Evolutionary conservation across 2,113 vertebrate genomes (phyloP).

Genomic region (Galeopterus variegatus): DNA sequence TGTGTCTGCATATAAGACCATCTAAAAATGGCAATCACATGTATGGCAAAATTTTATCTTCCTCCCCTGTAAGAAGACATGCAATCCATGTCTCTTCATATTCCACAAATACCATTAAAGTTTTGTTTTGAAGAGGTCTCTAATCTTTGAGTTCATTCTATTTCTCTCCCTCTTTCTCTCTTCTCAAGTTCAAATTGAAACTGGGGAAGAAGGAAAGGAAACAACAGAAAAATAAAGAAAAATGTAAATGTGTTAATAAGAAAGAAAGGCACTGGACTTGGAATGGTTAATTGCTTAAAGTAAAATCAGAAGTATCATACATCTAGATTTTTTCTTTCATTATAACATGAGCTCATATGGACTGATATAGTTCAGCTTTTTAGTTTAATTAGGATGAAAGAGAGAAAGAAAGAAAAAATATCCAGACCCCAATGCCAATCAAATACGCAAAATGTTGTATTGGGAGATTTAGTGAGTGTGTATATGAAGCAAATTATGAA

Average conservation of each 20-base stretch:
- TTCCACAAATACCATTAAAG: neutral
- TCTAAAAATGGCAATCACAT: neutral
- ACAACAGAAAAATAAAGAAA: constrained; percentile 11
- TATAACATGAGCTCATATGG: neutral
- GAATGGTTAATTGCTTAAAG: constrained; percentile 71
- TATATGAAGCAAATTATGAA: constrained; percentile 63
- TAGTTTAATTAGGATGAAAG: neutral
- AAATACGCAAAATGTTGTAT: neutral
- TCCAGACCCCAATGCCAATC: too few species aligned
- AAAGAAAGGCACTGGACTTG: constrained; percentile 22
- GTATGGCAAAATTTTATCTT: constrained; percentile 9
- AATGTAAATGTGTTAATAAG: neutral
- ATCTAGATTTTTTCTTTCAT: neutral
- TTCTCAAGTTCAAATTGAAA: neutral
- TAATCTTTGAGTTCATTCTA: neutral
- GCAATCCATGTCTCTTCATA: neutral
- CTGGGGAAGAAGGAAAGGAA: neutral
- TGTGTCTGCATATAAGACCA: neutral
- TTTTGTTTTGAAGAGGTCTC: constrained; percentile 30
- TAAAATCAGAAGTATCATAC: constrained; percentile 46
- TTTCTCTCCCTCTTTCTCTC: neutral
- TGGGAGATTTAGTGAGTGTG: constrained; percentile 13
- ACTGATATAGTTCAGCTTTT: constrained; percentile 2
- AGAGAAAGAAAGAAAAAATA: neutral
- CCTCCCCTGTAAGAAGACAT: neutral